Evolutionary conservation across 53 echinoderm and acorn worm species (phyloP), one percentile per base, ranked within the genome.

Genomic region (Echinarachnius parma): DNA sequence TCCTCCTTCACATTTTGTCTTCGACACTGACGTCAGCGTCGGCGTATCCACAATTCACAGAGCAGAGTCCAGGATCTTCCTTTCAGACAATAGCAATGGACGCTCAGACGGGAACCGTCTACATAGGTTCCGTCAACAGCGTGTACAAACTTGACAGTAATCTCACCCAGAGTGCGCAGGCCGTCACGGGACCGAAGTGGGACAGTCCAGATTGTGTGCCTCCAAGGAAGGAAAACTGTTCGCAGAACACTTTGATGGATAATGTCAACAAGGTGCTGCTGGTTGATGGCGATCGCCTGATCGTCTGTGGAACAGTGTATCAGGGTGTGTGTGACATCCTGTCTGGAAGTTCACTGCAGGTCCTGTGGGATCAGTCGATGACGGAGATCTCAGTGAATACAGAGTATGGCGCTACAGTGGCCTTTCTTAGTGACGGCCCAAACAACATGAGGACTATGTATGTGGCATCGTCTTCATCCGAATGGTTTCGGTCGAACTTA

Each of bases 191-290:
- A 5, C 92, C 92, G 26, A 78, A 77, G 10, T 18, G 58, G 11
- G 92, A 87, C 30, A 77, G 49, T 56, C 44, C 28, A 24, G 22
- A 20, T 14, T 91, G 92, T 46, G 13, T 14, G 20, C n/a, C n/a
- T n/a, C 83, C 84, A 34, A 81, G 81, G 1, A 71, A 65, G 18
- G 9, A 18, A 21, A 15, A 10, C 36, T 91, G 91, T 57, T 1
- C 14, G 2, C 14, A 9, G 18, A 59, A 30, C 54, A 46, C 29
- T 16, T n/a, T 33, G 32, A 89, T 83, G 34, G 69, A 93, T 28
- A 89, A 93, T 76, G 23, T 74, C 31, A 93, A 86, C 52, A 93
- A 89, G 71, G 77, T 77, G 4, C 39, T 93, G 4, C 25, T 89
- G 9, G 59, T 89, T 7, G 86, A 92, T 77, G 34, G 80, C 24